Evolutionary conservation across 2,113 vertebrate genomes (phyloP).

Genomic region (Pelusios castaneus): DNA sequence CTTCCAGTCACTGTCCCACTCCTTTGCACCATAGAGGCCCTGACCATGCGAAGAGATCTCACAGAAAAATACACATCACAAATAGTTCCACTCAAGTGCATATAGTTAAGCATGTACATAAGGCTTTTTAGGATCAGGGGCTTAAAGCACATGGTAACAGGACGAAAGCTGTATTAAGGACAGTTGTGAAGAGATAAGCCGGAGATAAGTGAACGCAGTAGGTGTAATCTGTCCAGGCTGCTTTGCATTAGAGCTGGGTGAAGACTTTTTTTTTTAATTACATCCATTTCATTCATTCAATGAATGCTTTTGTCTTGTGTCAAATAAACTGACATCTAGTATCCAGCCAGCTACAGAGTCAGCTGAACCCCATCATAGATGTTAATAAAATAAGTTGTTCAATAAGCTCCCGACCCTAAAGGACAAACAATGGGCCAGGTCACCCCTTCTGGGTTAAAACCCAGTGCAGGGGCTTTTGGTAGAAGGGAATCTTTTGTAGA

Average conservation of each 20-base stretch:
- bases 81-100: neutral
- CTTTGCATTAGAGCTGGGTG: neutral
- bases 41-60: neutral
- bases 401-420: neutral
- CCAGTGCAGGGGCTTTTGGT: neutral
- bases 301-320: neutral
- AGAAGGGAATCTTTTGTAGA: neutral
- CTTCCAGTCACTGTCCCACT: neutral
- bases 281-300: too few relatives aligned
- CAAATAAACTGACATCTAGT: neutral
- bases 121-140: rapidly evolving
- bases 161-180: neutral
- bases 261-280: rapidly evolving
- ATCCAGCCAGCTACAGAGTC: neutral
- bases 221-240: neutral
- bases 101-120: rapidly evolving
- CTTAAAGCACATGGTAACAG: neutral
- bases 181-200: neutral
- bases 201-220: neutral
- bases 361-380: neutral
- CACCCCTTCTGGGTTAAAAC: neutral
- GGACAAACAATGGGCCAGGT: neutral
- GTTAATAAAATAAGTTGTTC: neutral
- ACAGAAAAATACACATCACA: neutral
- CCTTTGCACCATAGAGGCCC: neutral